phyloP scores from a whole-genome alignment of 2,113 vertebrate genomes.

The Rhea americana region DNA sequence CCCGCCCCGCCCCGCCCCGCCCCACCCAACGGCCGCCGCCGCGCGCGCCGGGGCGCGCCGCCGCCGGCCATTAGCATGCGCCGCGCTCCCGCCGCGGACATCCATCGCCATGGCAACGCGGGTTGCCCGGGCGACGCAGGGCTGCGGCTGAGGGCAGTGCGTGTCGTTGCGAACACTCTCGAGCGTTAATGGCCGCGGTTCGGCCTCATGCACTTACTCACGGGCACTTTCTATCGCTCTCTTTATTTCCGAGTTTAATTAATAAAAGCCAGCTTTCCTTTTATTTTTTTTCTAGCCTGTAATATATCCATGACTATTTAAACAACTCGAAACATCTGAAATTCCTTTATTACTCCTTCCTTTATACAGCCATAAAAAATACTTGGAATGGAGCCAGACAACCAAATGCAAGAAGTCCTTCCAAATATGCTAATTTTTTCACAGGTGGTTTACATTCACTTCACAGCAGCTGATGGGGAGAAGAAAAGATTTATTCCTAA shows the following conservation, averaged over 20 bases:
- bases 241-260: constrained; percentile 45
- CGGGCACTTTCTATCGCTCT: background rate
- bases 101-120: constrained; percentile 76
- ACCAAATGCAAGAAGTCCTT: constrained; percentile 3
- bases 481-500: constrained; percentile 63
- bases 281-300: background rate
- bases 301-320: background rate
- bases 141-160: constrained; percentile 60
- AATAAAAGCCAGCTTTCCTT: constrained; percentile 31
- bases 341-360: constrained; percentile 27
- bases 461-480: constrained; percentile 32
- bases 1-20: too few relatives aligned
- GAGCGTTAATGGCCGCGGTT: background rate
- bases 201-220: background rate
- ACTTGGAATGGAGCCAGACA: constrained; percentile 41
- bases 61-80: constrained; percentile 67
- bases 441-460: constrained; percentile 65
- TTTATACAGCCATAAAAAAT: constrained; percentile 33
- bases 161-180: constrained; percentile 14
- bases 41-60: constrained; percentile 5
- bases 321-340: constrained; percentile 40
- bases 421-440: constrained; percentile 52
- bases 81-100: constrained; percentile 65
- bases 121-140: constrained; percentile 73
- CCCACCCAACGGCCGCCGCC: background rate